These are phyloP conservation scores for Astyanax mexicanus DNA, from an alignment of 2,797 vertebrate genomes.

Conservation along the genomic window DNA sequence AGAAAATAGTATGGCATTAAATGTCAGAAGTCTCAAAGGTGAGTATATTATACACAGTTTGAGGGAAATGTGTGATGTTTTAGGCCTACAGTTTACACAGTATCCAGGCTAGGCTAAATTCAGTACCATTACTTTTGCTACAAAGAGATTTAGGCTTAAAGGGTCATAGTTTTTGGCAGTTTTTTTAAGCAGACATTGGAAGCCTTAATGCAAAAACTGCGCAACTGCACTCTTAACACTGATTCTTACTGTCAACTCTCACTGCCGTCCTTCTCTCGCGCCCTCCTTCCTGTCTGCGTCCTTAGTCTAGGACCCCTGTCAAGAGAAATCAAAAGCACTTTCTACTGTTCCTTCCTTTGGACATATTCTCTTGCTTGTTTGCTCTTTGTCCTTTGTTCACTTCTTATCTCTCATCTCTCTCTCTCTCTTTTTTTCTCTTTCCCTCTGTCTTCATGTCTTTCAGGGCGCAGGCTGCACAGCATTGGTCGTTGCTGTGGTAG, in stretches of 20 bases:
- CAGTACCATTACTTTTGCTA: too few relatives aligned
- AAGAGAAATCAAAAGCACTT: constrained; percentile 65
- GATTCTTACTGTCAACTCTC: constrained; percentile 39
- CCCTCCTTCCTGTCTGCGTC: constrained; percentile 25
- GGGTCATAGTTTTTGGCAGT: too few relatives aligned
- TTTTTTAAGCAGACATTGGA: background rate
- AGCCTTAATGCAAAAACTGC: background rate
- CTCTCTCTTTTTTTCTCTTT: constrained; percentile 45
- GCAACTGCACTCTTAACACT: background rate
- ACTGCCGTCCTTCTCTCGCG: constrained; percentile 28
- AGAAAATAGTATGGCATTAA: too few relatives aligned
- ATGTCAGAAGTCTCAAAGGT: background rate
- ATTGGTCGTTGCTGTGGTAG: constrained; percentile 97
- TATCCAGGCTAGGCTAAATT: too few relatives aligned
- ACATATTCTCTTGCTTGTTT: constrained; percentile 18
- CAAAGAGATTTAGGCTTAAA: background rate
- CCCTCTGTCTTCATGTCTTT: constrained; percentile 24
- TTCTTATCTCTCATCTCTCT: constrained; percentile 59
- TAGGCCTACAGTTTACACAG: background rate
- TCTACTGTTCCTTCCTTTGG: constrained; percentile 60
- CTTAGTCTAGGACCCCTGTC: background rate
- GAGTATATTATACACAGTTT: background rate
- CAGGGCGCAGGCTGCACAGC: constrained; percentile 95
- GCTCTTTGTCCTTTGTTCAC: constrained; percentile 52
- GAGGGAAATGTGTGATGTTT: background rate